Evolutionary conservation across 37 sponge, comb jelly and placozoan species (phyloP).

Genomic region (Geodia barretti): DNA sequence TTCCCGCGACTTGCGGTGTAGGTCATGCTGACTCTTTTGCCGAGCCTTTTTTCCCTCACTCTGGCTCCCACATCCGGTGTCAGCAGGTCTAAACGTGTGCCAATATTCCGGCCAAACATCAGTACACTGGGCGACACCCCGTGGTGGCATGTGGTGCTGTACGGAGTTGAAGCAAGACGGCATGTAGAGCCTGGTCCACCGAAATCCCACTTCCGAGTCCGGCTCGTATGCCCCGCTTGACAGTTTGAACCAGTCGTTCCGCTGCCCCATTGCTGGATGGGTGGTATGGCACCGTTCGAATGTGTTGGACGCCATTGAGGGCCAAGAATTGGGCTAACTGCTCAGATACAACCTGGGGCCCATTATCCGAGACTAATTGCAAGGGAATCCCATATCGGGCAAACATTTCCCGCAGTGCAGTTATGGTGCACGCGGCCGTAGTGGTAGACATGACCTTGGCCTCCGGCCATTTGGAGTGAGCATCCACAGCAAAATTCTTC

Average conservation of each 20-base stretch:
- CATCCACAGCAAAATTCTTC: slow-evolving; percentile 11
- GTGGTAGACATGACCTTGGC: slow-evolving; percentile 24
- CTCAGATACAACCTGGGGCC: slow-evolving; percentile 11
- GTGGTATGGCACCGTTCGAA: slow-evolving; percentile 33
- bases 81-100: no score
- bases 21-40: no score
- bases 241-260: slow-evolving; percentile 41
- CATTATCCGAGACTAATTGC: slow-evolving; percentile 59
- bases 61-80: no score
- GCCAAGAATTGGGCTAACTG: slow-evolving; percentile 23
- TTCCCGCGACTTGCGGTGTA: no score
- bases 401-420: slow-evolving; percentile 39
- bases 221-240: slow-evolving; percentile 24
- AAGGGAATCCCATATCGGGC: slow-evolving; percentile 40
- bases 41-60: no score
- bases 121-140: no score
- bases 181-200: no score
- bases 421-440: slow-evolving; percentile 21
- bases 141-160: no score
- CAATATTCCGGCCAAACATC: no score
- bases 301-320: slow-evolving; percentile 39
- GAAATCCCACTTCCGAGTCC: no score
- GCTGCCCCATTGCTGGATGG: slow-evolving; percentile 54
- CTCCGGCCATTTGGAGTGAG: slow-evolving; percentile 47
- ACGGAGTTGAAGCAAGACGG: no score